These are phyloP conservation scores for Lutjanus argentimaculatus DNA, from an alignment of 2,797 vertebrate species.

Conservation along the genomic window DNA sequence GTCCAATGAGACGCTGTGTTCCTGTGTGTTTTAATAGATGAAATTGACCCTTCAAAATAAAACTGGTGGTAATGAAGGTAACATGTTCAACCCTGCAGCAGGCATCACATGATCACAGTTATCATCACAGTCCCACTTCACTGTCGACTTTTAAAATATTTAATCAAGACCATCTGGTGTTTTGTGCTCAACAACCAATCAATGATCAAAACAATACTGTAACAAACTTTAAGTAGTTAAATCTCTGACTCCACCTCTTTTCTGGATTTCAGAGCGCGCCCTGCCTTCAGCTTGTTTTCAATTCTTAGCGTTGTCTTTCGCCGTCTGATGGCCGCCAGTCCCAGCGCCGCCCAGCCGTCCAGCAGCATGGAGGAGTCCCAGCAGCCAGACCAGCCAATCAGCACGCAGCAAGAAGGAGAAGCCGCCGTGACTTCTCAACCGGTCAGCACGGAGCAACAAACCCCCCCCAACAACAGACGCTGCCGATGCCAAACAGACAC, in stretches of 20 bases:
- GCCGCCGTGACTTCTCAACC: conserved; percentile 56
- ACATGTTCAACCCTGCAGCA: no score
- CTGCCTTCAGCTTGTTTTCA: conserved; percentile 11
- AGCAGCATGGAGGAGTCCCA: conserved; percentile 64
- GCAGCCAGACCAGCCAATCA: conserved; percentile 55
- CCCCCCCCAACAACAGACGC: neutral
- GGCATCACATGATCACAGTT: no score
- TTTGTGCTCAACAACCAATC: neutral
- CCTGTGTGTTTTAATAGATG: no score
- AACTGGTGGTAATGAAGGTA: no score
- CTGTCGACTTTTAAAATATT: neutral
- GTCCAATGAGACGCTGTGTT: no score
- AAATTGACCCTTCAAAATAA: no score
- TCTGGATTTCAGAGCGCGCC: conserved; percentile 17
- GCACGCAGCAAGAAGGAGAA: conserved; percentile 30
- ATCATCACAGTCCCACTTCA: neutral
- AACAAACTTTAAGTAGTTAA: neutral
- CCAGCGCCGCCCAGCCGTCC: conserved; percentile 28
- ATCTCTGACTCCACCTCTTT: neutral
- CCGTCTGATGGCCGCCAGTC: conserved; percentile 42
- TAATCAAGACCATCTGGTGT: no score
- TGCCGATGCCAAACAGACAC: neutral
- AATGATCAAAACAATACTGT: neutral
- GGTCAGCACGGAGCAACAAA: conserved; percentile 10
- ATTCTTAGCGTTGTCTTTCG: neutral